Base-by-base conservation (phyloP, 2,113 vertebrate genomes). In the Globicephala melas region DNA sequence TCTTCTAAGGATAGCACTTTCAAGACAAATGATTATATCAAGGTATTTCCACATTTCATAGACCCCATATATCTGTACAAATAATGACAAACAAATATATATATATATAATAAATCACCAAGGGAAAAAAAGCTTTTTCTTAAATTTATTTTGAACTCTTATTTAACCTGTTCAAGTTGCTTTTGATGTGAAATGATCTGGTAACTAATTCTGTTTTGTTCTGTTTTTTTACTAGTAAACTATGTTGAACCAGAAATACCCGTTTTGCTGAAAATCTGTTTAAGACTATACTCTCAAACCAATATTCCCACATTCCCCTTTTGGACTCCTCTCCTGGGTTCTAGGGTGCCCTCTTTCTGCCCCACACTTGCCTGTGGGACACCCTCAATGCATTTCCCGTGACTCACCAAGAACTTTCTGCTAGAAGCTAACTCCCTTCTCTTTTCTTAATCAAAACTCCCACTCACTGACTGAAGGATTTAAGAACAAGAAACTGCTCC, bases 321-420 rank as follows among this genome's bases (percentile, higher is more conserved):
- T 31, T 9, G 38, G 2, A 25, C 1, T 67, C 11, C 12, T 62
- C 14, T 38, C 0, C 21, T 18, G 53, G 41, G 25, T 31, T 63
- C 53, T 74, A 23, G 38, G 18, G n/a, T 4, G 12, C 9, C 28
- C 41, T 65, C 28, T 5, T 23, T n/a, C 2, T 26, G 14, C 55
- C 41, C 26, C 36, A 55, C 3, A 25, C 1, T 41, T 55, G 25
- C 10, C 11, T 62, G 21, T 26, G 67, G 11, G 38, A 67, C 4
- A 1, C 8, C 4, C 1, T 15, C 1, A 2, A 38, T 71, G 15
- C 0, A 2, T 9, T 80, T 81, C 13, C 38, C 50, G 1, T 36
- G 15, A 9, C 15, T 58, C 2, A 77, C 3, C 26, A 74, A 63
- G 36, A 50, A 31, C 26, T 80, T 80, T 76, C 36, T 94, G 8